Conservation (phyloP, 2,113 vertebrate genomes). For the Coturnix japonica region DNA sequence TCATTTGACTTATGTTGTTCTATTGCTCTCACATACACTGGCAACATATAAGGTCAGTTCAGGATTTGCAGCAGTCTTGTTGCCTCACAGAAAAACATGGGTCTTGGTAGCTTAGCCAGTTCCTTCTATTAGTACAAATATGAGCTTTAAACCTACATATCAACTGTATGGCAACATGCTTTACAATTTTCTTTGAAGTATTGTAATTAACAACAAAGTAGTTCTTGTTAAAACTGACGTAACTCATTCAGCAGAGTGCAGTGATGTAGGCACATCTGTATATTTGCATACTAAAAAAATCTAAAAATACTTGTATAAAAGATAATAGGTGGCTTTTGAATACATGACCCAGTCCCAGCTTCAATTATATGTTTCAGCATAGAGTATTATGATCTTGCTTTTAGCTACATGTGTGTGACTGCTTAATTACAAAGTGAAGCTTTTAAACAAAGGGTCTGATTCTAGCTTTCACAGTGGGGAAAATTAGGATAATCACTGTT, state of each 20-base stretch:
- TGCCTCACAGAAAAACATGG: neutral
- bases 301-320: constrained; percentile 74
- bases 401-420: constrained; percentile 70
- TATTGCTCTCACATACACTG: neutral
- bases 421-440: constrained; percentile 74
- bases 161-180: constrained; percentile 27
- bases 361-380: constrained; percentile 72
- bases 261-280: constrained; percentile 68
- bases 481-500: neutral
- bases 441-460: constrained; percentile 55
- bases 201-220: constrained; percentile 47
- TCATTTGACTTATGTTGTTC: fast-evolving
- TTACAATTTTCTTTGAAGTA: constrained; percentile 34
- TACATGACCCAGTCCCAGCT: constrained; percentile 53
- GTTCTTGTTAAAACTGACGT: constrained; percentile 46
- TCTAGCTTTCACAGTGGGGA: neutral
- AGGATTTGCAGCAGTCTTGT: neutral
- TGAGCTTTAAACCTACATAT: neutral
- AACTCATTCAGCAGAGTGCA: constrained; percentile 61
- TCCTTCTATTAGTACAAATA: neutral
- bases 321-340: constrained; percentile 70
- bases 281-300: constrained; percentile 66
- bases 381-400: constrained; percentile 72
- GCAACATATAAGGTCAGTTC: neutral
- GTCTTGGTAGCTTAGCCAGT: neutral